Base-by-base conservation (phyloP, 2,113 vertebrate species). In the Hylia prasina region DNA sequence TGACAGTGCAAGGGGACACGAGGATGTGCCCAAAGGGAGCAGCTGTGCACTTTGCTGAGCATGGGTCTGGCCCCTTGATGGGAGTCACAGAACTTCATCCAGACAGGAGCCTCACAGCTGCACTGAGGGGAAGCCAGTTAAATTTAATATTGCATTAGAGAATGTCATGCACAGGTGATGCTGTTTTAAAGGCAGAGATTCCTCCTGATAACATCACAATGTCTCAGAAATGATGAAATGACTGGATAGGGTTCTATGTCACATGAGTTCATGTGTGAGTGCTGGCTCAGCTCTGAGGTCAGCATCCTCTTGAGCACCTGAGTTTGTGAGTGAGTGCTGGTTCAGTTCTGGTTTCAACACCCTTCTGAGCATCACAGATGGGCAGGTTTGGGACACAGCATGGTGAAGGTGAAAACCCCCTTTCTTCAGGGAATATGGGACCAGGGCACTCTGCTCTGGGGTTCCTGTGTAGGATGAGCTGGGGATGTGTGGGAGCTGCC, bases 401-500 rank as follows among this genome's bases (percentile, higher is more conserved):
- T 1, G 3, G 37, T 17, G 7, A 31, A 42, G 28, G 45, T 64
- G n/a, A 37, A 50, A 25, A 53, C 4, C 5, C 20, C 14, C 7
- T 33, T 24, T 60, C 23, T 42, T 54, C 14, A 3, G 5, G 24
- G 48, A 27, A 7, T 6, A 2, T 58, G 39, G 31, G 13, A 17
- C 21, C 14, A 19, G 7, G 5, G 22, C 0, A 1, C 44, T 35
- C 44, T 53, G 39, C 69, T 50, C 50, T 5, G 4, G 28, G 31
- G 20, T 4, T 47, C 57, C 58, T 12, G 21, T 13, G 44, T n/a
- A 13, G 37, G 53, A 8, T 22, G 57, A 37, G 24, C 79, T 22
- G 57, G 66, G 61, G 5, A 3, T 6, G 20, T 2, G 1, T 9
- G 48, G 33, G 22, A 53, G 78, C 31, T 0, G 0, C 69, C 2